Evolutionary conservation across 2,888 invertebrate genomes (phyloP).

Genomic region (Listrodromus nycthemerus): DNA sequence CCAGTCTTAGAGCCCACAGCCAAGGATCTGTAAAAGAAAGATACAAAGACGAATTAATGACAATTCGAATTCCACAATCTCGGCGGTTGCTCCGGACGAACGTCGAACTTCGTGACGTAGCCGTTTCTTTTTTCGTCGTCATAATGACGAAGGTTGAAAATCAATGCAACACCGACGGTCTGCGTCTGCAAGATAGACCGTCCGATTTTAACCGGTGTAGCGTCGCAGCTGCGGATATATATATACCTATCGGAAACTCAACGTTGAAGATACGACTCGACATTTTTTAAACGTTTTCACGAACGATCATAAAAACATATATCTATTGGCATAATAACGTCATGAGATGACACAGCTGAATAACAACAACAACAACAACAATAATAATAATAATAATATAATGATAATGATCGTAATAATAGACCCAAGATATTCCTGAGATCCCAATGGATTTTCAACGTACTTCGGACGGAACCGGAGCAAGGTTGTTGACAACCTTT

Average conservation of each 20-base stretch:
- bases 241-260: background rate
- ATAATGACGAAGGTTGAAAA: background rate
- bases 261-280: background rate
- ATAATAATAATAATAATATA: too few species aligned
- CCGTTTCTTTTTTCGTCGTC: background rate
- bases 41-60: slow-evolving; percentile 27
- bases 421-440: slow-evolving; percentile 14
- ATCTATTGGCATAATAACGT: background rate
- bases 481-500: slow-evolving; percentile 56
- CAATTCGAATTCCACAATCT: slow-evolving; percentile 15
- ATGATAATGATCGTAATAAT: background rate
- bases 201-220: background rate
- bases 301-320: background rate
- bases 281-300: background rate
- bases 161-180: slow-evolving; percentile 19
- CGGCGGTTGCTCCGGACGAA: background rate
- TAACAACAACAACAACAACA: background rate
- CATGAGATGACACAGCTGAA: background rate
- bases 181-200: background rate
- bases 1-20: slow-evolving; percentile 97
- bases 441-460: slow-evolving; percentile 1
- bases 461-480: slow-evolving; percentile 39
- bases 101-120: slow-evolving; percentile 1
- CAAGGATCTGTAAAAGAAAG: slow-evolving; percentile 89
- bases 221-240: slow-evolving; percentile 3